Evolutionary conservation across 2,113 vertebrate species (phyloP).

Genomic region (Dicrurus megarhynchus): DNA sequence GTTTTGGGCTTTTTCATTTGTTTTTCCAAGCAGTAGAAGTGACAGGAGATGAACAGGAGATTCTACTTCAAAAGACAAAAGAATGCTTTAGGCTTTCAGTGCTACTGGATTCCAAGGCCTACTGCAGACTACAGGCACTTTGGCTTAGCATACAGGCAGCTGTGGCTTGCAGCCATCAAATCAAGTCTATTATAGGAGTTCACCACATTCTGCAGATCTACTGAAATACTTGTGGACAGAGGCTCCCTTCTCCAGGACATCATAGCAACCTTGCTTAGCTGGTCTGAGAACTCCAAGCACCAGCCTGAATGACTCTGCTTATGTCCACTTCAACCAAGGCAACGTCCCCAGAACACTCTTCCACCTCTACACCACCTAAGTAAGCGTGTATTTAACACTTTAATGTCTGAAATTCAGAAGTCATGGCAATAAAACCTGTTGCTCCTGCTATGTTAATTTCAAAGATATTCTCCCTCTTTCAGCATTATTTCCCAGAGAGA

Average conservation of each 20-base stretch:
- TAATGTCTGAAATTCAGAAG: neutral
- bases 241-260: neutral
- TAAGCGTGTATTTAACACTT: neutral
- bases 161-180: slow-evolving; percentile 5
- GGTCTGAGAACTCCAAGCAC: neutral
- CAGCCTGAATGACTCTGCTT: neutral
- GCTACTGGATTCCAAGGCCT: neutral
- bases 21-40: neutral
- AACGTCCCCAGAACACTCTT: neutral
- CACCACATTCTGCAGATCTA: slow-evolving; percentile 51
- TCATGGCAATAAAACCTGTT: neutral
- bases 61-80: neutral
- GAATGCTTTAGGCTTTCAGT: neutral
- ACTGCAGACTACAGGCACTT: neutral
- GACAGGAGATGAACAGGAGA: neutral
- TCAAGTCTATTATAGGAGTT: slow-evolving; percentile 29
- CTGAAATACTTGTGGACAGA: slow-evolving; percentile 53
- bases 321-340: neutral
- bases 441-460: neutral
- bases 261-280: neutral
- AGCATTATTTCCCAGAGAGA: neutral
- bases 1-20: neutral
- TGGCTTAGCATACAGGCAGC: slow-evolving; percentile 21
- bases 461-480: neutral
- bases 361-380: neutral